These are phyloP conservation scores for Gnatocerus cornutus DNA, from an alignment of 2,888 invertebrate genomes.

Conservation along the genomic window DNA sequence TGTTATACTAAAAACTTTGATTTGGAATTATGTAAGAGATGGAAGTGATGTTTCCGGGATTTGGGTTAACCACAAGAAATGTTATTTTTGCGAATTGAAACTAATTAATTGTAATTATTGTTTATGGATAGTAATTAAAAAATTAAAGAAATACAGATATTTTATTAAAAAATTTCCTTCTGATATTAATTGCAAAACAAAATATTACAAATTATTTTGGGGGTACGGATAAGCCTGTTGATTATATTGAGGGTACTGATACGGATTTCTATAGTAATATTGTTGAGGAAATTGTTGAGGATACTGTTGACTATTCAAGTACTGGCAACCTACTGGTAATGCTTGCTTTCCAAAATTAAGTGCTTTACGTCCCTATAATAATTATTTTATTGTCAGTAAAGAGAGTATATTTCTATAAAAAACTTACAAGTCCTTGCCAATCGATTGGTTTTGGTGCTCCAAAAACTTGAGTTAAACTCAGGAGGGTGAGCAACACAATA, in stretches of 20 bases:
- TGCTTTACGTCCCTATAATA: constrained; percentile 45
- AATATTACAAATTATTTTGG: background rate
- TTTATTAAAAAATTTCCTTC: background rate
- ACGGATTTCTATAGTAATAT: constrained; percentile 25
- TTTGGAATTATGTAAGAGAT: background rate
- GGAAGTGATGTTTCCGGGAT: constrained; percentile 30
- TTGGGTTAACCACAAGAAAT: constrained; percentile 37
- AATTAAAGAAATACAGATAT: background rate
- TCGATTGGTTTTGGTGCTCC: background rate
- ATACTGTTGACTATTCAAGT: constrained; percentile 36
- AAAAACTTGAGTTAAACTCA: background rate
- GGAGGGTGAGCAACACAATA: background rate
- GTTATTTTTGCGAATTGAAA: background rate
- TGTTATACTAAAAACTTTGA: too few species aligned
- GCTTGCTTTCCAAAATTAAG: constrained; percentile 49
- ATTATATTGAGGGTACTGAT: constrained; percentile 5
- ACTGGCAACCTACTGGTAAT: constrained; percentile 49
- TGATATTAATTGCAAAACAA: background rate
- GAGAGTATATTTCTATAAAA: too few species aligned
- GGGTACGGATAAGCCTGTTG: background rate
- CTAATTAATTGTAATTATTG: too few species aligned
- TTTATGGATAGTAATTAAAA: too few species aligned
- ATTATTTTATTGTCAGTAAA: too few species aligned
- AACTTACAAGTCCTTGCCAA: background rate
- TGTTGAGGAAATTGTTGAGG: constrained; percentile 31